Evolutionary conservation across 2,797 vertebrate species (phyloP).

Genomic region (Dallia pectoralis): DNA sequence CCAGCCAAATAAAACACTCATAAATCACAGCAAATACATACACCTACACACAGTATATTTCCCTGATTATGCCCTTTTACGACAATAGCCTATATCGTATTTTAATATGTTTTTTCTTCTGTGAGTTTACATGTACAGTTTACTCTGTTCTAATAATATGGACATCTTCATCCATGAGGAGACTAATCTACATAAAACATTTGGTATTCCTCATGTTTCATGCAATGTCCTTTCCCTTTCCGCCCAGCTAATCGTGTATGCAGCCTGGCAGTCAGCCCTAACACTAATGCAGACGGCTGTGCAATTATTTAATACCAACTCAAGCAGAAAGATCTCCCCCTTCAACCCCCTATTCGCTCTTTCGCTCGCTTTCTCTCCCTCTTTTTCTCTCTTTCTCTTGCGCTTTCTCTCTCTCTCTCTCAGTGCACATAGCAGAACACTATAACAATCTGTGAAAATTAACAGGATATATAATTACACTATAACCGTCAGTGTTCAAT

Average conservation of each 20-base stretch:
- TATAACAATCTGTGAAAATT: conserved; percentile 22
- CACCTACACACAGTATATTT: conserved; percentile 12
- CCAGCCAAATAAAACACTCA: conserved; percentile 1
- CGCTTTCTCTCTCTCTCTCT: neutral
- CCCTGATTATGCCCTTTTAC: conserved; percentile 52
- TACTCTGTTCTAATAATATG: conserved; percentile 37
- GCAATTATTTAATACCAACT: conserved; percentile 80
- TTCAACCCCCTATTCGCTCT: conserved; percentile 51
- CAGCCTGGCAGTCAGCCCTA: conserved; percentile 73
- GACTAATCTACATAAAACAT: conserved; percentile 73
- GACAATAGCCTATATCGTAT: conserved; percentile 59
- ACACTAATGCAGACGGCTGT: conserved; percentile 77
- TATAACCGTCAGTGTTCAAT: conserved; percentile 66
- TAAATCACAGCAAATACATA: conserved; percentile 44
- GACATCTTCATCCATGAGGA: conserved; percentile 60
- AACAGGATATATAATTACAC: conserved; percentile 54
- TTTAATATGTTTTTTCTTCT: conserved; percentile 49
- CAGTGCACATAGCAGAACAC: conserved; percentile 3
- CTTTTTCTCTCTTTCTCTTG: conserved; percentile 7
- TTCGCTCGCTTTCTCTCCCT: conserved; percentile 28
- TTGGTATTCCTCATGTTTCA: conserved; percentile 71
- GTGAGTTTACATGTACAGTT: conserved; percentile 4
- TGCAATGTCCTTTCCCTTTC: conserved; percentile 60
- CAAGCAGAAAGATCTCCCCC: conserved; percentile 72
- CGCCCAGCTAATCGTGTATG: conserved; percentile 67